A percentile compares a stretch with the other conserved stretches of the same genome.
Conservation (phyloP, 2,888 invertebrate genomes). For the Leucophora obtusa region DNA sequence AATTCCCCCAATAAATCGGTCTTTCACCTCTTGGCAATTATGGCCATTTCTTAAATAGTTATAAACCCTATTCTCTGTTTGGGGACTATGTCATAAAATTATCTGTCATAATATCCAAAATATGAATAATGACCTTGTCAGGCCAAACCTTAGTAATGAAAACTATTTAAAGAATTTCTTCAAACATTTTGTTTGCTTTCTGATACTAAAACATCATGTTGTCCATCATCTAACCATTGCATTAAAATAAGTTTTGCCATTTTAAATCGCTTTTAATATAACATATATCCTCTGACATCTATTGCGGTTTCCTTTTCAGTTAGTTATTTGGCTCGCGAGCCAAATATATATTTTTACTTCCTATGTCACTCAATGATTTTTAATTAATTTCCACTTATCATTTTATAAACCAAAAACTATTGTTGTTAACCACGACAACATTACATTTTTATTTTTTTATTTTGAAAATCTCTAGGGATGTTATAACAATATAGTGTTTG, state of each 20-base stretch:
- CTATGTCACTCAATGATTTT: constrained; percentile 65
- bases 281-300: background rate
- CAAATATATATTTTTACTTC: background rate
- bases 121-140: too few species aligned
- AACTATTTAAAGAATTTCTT: too few species aligned
- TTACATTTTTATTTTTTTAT: constrained; percentile 4
- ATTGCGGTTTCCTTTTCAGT: background rate
- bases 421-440: constrained; percentile 54
- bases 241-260: background rate
- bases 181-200: too few species aligned
- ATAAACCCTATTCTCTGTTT: too few species aligned
- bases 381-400: constrained; percentile 77
- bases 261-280: background rate
- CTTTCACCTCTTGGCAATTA: too few species aligned
- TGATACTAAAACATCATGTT: too few species aligned
- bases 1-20: too few species aligned
- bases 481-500: background rate
- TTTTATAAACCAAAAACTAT: constrained; percentile 61
- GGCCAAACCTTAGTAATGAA: too few species aligned
- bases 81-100: too few species aligned
- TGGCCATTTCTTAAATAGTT: too few species aligned
- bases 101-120: too few species aligned
- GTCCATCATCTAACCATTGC: background rate
- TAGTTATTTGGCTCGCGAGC: constrained; percentile 5
- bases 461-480: background rate